Percentiles rank a stretch among this genome's conserved stretches.
Evolutionary conservation across 2,113 vertebrate species (phyloP).

Genomic region (Microcebus lehilahytsara): DNA sequence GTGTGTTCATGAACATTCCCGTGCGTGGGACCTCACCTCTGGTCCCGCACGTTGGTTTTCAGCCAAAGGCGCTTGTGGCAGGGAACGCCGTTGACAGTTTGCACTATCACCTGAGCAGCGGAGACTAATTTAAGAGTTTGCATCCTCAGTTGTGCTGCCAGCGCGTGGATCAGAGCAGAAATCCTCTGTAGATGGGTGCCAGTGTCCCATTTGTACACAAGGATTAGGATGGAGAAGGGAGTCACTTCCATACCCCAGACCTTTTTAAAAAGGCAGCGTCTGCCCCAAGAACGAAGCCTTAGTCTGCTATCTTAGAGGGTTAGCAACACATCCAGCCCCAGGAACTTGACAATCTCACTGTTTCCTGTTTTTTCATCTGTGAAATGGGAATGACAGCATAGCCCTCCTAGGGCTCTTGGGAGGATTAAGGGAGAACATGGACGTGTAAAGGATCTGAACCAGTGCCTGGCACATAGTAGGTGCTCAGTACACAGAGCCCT

Average conservation of each 20-base stretch:
- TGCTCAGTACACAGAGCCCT: not conserved
- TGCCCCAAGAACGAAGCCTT: too few relatives aligned
- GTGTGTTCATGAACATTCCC: fast-evolving
- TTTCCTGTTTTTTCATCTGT: not conserved
- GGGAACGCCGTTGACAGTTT: not conserved
- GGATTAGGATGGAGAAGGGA: not conserved
- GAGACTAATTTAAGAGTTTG: not conserved
- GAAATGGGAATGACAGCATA: not conserved
- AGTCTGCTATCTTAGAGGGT: fast-evolving
- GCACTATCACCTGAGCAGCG: not conserved
- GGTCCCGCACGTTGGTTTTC: fast-evolving
- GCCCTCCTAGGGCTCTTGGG: not conserved
- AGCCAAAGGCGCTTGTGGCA: fast-evolving
- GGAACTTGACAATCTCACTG: not conserved
- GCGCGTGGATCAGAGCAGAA: not conserved
- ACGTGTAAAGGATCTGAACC: not conserved
- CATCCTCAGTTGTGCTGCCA: not conserved
- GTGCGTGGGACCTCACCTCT: not conserved
- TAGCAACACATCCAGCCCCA: not conserved
- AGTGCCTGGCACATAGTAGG: not conserved
- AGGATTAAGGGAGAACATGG: not conserved
- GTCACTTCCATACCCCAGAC: not conserved
- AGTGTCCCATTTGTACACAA: fast-evolving
- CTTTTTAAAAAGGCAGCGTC: not conserved
- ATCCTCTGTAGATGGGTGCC: not conserved